Conservation (phyloP, 2,113 vertebrate species). For the Carassius auratus region DNA sequence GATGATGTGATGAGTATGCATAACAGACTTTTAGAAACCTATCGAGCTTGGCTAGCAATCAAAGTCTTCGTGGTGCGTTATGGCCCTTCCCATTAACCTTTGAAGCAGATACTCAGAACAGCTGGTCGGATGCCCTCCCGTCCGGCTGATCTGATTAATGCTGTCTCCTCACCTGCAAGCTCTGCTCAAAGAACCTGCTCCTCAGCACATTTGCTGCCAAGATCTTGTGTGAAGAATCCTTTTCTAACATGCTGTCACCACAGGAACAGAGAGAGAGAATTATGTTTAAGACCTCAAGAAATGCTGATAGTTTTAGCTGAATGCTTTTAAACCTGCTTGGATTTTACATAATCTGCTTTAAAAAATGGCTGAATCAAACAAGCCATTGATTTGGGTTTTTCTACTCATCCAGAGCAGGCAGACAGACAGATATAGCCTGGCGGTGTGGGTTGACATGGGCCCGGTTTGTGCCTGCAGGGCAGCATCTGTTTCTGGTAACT, state of each 20-base stretch:
- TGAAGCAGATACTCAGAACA: conserved; percentile 11
- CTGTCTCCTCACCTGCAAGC: conserved; percentile 31
- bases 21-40: conserved; percentile 35
- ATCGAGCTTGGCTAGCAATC: conserved; percentile 12
- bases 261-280: background rate
- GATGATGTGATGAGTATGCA: conserved; percentile 27
- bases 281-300: conserved; percentile 13
- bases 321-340: conserved; percentile 18
- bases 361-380: conserved; percentile 27
- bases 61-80: conserved; percentile 2
- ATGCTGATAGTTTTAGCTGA: conserved; percentile 14
- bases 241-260: conserved; percentile 80
- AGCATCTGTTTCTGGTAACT: conserved; percentile 69
- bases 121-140: background rate
- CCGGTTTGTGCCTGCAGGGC: conserved; percentile 12
- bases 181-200: conserved; percentile 70
- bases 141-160: background rate
- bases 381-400: conserved; percentile 13
- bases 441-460: background rate
- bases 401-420: background rate
- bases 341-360: conserved; percentile 27
- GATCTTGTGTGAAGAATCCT: conserved; percentile 76
- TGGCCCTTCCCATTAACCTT: conserved; percentile 27
- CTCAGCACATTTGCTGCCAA: conserved; percentile 79
- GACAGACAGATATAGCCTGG: background rate